Conservation (phyloP, 2,888 invertebrate species). For the Polyommatus iphigenia region DNA sequence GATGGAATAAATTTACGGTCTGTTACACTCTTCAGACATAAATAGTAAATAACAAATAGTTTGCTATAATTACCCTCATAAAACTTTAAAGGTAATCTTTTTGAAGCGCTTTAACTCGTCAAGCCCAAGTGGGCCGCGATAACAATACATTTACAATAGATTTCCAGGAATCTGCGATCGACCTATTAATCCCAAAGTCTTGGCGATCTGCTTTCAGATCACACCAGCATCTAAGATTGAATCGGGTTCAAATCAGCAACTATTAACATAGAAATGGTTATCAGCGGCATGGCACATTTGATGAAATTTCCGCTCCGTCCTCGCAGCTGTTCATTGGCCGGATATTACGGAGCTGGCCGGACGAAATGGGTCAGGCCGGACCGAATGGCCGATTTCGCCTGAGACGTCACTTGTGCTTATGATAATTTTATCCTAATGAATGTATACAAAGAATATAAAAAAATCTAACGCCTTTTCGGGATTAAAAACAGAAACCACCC, state of each 20-base stretch:
- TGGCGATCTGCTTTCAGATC: not conserved
- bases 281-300: conserved; percentile 50
- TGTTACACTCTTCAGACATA: no score
- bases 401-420: conserved; percentile 25
- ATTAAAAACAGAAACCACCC: not conserved
- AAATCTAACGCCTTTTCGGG: not conserved
- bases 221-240: not conserved
- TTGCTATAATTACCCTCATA: no score
- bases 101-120: no score
- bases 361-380: conserved; percentile 46
- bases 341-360: conserved; percentile 50
- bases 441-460: not conserved
- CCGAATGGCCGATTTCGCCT: conserved; percentile 36
- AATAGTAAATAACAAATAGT: no score
- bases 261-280: conserved; percentile 46
- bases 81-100: no score
- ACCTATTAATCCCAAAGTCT: no score
- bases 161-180: no score
- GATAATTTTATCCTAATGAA: not conserved
- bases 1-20: no score
- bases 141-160: no score
- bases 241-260: conserved; percentile 36
- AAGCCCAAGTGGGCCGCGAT: no score
- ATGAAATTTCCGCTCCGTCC: conserved; percentile 50
- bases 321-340: conserved; percentile 48